Evolutionary conservation across 35 echinoderm and acorn worm species (phyloP).

Genomic region (Apostichopus japonicus): DNA sequence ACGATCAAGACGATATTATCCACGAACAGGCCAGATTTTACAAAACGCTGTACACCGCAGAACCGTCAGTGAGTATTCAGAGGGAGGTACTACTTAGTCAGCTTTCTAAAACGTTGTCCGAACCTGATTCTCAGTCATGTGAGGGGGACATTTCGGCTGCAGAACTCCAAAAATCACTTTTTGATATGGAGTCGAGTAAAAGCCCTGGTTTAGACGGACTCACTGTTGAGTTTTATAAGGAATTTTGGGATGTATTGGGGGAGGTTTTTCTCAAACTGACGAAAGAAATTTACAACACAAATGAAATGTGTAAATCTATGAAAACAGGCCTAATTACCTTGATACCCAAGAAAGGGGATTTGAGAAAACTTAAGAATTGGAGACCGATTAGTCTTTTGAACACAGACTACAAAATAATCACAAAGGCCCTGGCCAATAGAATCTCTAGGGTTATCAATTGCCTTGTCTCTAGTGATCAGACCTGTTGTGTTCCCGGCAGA

Average conservation of each 20-base stretch:
- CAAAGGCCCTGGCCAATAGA: slow-evolving; percentile 34
- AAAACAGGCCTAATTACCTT: slow-evolving; percentile 2
- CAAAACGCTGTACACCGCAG: not conserved
- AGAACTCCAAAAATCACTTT: not conserved
- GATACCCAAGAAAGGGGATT: slow-evolving; percentile 15
- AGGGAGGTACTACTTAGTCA: not conserved
- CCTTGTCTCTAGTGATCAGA: slow-evolving; percentile 65
- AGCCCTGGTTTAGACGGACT: slow-evolving; percentile 51
- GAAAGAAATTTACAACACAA: not conserved
- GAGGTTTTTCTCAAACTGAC: slow-evolving; percentile 17
- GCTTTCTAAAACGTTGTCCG: not conserved
- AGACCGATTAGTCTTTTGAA: slow-evolving; percentile 54
- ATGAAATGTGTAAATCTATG: slow-evolving; percentile 21
- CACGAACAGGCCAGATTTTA: not conserved
- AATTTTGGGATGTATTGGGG: slow-evolving; percentile 36
- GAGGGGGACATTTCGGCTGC: not conserved
- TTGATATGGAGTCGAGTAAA: slow-evolving; percentile 28
- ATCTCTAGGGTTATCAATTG: slow-evolving; percentile 49
- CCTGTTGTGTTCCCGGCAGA: slow-evolving; percentile 63
- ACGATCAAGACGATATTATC: not conserved
- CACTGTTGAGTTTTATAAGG: slow-evolving; percentile 36
- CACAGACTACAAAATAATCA: slow-evolving; percentile 53
- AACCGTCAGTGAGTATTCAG: not conserved
- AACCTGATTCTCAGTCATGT: not conserved
- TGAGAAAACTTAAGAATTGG: slow-evolving; percentile 41